Base-by-base conservation (phyloP, 2,113 vertebrate genomes). In the Conger conger region DNA sequence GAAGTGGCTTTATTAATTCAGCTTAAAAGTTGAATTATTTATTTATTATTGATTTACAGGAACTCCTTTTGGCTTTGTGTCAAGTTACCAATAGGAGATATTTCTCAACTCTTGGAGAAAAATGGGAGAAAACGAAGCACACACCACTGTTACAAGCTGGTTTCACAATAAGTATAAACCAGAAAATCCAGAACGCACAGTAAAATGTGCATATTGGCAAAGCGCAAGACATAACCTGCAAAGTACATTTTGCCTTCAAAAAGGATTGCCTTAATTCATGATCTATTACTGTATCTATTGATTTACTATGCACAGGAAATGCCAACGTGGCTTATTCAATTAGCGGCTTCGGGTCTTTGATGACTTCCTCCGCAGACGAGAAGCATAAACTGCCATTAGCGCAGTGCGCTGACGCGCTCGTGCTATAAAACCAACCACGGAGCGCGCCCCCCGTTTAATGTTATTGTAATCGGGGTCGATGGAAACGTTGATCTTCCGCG, bases 401-500 rank as follows among this genome's bases (percentile, higher is more conserved):
- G 63, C 73, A 60, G 23, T 23, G 50, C 81, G 18, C 53, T 86
- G 57, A 35, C 79, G 82, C 86, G 83, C 86, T 89, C 68, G 83
- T 79, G 82, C 87, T 86, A 76, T 90, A 89, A 87, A 82, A 20
- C 40, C 57, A 84, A 87, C 89, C 86, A 86, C 87, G 91, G 88
- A 82, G 82, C 76, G 86, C 77, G 78, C 86, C 76, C 86, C 68
- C 33, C 68, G 33, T 27, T 4, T n/a, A 73, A 73, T 27, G 2
- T 11, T 77, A 86, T 85, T 92, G 86, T 86, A 92, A 91, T 91
- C 83, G 83, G 80, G 89, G 89, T 88, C 91, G 87, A 92, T 93
- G 91, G 90, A 86, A 84, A 86, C 86, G 89, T 89, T 94, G 92
- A 93, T 93, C 89, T 90, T 89, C 86, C 82, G 85, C 89, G 92